These are phyloP conservation scores for Anguilla rostrata DNA, from an alignment of 2,113 vertebrate species.

Conservation along the genomic window DNA sequence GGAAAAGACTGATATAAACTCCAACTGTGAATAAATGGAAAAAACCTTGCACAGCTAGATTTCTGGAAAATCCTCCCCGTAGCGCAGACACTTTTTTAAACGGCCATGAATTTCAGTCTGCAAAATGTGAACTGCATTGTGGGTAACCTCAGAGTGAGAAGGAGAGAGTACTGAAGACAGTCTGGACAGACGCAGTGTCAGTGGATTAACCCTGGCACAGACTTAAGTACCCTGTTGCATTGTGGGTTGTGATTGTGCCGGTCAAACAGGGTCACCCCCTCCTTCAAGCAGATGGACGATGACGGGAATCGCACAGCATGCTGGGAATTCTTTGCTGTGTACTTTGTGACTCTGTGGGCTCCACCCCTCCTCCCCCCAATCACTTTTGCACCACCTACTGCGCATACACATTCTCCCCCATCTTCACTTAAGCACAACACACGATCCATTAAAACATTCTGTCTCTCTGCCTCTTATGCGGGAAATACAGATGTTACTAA, in stretches of 20 bases:
- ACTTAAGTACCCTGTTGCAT: not conserved
- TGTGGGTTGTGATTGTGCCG: not conserved
- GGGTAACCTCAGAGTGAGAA: not conserved
- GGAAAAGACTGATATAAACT: not conserved
- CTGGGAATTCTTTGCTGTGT: too few species aligned
- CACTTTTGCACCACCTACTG: too few species aligned
- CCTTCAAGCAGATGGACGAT: not conserved
- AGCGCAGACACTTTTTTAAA: too few species aligned
- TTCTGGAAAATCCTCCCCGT: too few species aligned
- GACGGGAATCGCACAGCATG: conserved; percentile 51
- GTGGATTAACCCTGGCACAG: not conserved
- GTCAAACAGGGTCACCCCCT: not conserved
- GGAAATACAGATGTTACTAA: too few species aligned
- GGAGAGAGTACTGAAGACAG: not conserved
- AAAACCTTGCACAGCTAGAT: too few species aligned
- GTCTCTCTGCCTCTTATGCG: too few species aligned
- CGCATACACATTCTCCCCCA: too few species aligned
- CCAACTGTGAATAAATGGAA: not conserved
- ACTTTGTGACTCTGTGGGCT: too few species aligned
- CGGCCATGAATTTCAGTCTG: not conserved
- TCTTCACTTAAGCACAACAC: too few species aligned
- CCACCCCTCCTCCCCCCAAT: too few species aligned
- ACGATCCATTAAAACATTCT: too few species aligned
- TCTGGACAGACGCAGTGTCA: not conserved
- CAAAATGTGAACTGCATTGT: not conserved